Base-by-base conservation (phyloP, 2,113 vertebrate species). In the Chloroceryle aenea region DNA sequence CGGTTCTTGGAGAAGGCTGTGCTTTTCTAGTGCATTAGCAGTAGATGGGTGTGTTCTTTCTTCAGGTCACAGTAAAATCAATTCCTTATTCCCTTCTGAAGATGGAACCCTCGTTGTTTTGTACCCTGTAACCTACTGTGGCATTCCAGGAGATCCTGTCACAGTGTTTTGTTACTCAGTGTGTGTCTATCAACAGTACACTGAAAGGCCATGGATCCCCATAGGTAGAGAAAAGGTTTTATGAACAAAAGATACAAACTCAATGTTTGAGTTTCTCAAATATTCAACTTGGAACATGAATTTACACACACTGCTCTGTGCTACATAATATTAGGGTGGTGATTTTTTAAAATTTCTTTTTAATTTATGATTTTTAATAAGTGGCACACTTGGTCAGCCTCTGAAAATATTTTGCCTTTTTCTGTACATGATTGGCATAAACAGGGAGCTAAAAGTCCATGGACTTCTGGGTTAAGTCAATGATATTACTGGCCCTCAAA, bases 181-280 rank as follows among this genome's bases (percentile, higher is more conserved):
- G 0, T 43, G 4, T 47, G 0, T 56, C 29, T 55, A 32, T 17
- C 36, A 16, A 26, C 61, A 81, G 7, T 18, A 8, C 1, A 0
- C 52, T 55, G 79, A 52, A 89, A 61, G 32, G 25, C 36, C 80
- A 23, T 56, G 68, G 14, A 9, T 78, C 14, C 3, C 53, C 53
- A 47, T 66, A 18, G 56, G 12, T 9, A 52, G 26, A 53, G 13
- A 7, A 61, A 42, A 43, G 5, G 9, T 48, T 89, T 87, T 27
- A 17, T 69, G 17, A 68, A 30, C 42, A 53, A 17, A 43, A 30
- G 17, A 32, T 30, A 55, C 19, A 29, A 56, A 56, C 53, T 56
- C 53, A 32, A 19, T 30, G 30, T 30, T 32, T 32, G 30, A 56
- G 17, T 27, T 81, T 63, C 32, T 82, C 36, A 40, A 15, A 6